Conservation (phyloP, 2,888 invertebrate genomes). For the Achlya flavicornis region DNA sequence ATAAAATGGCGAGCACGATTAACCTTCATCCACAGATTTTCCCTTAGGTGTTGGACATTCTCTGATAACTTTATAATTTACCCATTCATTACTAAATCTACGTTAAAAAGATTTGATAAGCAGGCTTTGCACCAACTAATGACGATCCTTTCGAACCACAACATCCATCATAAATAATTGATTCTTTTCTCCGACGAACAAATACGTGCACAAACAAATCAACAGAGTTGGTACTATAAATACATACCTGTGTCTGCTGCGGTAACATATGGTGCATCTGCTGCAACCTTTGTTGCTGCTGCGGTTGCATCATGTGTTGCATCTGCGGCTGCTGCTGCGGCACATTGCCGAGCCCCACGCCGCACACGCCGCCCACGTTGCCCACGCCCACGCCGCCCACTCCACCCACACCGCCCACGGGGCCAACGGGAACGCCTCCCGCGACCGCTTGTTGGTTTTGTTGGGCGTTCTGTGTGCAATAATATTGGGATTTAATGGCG, state of each 20-base stretch:
- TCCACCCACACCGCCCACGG: slow-evolving; percentile 37
- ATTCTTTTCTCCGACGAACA: too few relatives aligned
- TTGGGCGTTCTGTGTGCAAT: slow-evolving; percentile 72
- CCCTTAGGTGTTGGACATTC: too few relatives aligned
- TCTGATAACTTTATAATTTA: too few relatives aligned
- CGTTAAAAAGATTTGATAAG: too few relatives aligned
- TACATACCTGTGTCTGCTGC: slow-evolving; percentile 81
- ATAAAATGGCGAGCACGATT: too few relatives aligned
- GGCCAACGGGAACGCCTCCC: slow-evolving; percentile 56
- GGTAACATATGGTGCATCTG: slow-evolving; percentile 84
- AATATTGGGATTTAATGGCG: background rate
- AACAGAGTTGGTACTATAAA: too few relatives aligned
- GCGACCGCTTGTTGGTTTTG: slow-evolving; percentile 70
- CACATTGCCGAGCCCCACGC: slow-evolving; percentile 61
- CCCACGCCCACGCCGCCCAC: slow-evolving; percentile 61
- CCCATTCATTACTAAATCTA: too few relatives aligned
- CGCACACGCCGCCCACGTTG: slow-evolving; percentile 55
- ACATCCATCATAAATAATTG: too few relatives aligned
- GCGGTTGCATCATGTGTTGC: slow-evolving; percentile 85
- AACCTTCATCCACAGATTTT: too few relatives aligned
- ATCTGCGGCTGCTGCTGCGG: slow-evolving; percentile 78
- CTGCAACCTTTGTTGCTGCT: slow-evolving; percentile 83
- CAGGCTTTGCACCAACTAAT: too few relatives aligned
- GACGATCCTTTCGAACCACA: too few relatives aligned
- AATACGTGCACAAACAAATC: too few relatives aligned